Conservation (phyloP, 2,113 vertebrate genomes). For the Glaucomys volans region DNA sequence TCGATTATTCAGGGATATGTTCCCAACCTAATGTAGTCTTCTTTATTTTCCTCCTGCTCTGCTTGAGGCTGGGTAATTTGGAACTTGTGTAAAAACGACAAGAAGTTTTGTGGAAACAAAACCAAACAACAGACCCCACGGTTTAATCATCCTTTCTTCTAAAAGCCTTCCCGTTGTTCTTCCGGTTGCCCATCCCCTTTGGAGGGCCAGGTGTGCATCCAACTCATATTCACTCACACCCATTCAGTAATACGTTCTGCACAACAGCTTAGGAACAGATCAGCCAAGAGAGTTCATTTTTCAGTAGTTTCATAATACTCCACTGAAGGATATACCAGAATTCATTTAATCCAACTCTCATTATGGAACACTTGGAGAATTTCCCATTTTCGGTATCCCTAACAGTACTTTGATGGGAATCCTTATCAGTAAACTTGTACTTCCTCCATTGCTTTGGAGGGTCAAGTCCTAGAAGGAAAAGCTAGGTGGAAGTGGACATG, state of each 20-base stretch:
- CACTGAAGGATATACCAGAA: not conserved
- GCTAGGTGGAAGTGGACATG: not conserved
- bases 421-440: not conserved
- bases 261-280: not conserved
- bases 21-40: constrained; percentile 54
- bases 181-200: not conserved
- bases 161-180: constrained; percentile 28
- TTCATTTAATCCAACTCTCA: constrained; percentile 1
- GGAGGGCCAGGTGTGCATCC: not conserved
- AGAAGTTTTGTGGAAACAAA: constrained; percentile 45
- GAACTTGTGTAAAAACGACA: constrained; percentile 56
- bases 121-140: constrained; percentile 40
- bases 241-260: not conserved
- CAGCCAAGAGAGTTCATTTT: not conserved
- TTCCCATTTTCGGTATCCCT: not conserved
- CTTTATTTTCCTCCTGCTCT: constrained; percentile 66
- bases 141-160: constrained; percentile 34
- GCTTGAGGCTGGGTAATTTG: constrained; percentile 71
- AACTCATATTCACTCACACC: not conserved
- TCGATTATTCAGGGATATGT: constrained; percentile 45
- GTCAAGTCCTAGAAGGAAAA: not conserved
- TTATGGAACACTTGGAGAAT: not conserved
- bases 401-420: not conserved
- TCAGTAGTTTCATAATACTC: not conserved
- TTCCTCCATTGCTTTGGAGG: not conserved